These are phyloP conservation scores for Pseudocheirus occidentalis DNA, from an alignment of 2,797 vertebrate genomes.

Conservation along the genomic window DNA sequence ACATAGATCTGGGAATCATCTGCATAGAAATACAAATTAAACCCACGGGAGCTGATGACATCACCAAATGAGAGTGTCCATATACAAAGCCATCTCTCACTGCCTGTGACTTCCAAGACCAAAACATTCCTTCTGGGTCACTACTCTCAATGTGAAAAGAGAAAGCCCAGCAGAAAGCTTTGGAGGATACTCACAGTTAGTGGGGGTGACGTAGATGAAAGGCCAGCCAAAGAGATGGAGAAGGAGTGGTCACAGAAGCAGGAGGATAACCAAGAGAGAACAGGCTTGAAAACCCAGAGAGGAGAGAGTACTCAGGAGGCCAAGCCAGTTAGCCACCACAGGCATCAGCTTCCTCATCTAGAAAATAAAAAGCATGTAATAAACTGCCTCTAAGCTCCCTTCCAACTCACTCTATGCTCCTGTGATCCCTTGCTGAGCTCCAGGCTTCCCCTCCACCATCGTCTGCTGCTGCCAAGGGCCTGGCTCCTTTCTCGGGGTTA, in stretches of 20 bases:
- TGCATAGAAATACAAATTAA: background rate
- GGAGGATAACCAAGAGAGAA: background rate
- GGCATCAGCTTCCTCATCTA: background rate
- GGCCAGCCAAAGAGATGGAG: background rate
- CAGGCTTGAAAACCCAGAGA: background rate
- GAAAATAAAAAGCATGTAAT: background rate
- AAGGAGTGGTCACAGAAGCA: background rate
- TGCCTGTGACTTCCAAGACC: background rate
- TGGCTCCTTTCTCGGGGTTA: background rate
- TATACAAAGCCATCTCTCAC: background rate
- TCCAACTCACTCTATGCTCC: background rate
- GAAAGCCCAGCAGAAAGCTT: background rate
- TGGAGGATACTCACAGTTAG: background rate
- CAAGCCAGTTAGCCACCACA: background rate
- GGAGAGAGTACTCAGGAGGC: background rate
- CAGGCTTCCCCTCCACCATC: background rate
- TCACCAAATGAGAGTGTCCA: background rate
- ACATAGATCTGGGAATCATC: background rate
- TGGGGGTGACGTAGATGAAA: background rate
- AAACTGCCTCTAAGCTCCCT: background rate
- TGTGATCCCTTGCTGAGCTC: background rate
- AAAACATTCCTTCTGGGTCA: background rate
- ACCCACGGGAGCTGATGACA: background rate
- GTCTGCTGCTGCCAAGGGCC: background rate
- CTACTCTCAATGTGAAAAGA: background rate